Percentiles rank a stretch among this genome's conserved stretches.
These are phyloP conservation scores for Momotus momota DNA, from an alignment of 2,797 vertebrate species.

Conservation along the genomic window DNA sequence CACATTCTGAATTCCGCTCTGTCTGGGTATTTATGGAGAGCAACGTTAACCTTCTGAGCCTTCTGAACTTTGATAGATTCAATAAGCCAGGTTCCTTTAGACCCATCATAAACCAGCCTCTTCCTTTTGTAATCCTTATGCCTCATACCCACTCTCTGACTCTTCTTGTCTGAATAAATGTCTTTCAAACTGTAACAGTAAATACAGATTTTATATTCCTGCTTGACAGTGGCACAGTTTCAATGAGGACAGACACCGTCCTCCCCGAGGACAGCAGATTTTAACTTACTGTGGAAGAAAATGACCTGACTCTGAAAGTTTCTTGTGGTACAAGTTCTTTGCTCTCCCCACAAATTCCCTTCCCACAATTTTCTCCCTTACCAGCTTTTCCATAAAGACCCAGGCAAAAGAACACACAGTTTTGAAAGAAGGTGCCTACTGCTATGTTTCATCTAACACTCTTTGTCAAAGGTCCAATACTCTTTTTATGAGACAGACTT, in stretches of 20 bases:
- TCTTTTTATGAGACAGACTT: neutral
- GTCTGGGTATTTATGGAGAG: neutral
- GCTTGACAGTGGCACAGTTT: neutral
- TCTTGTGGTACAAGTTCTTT: neutral
- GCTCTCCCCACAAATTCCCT: neutral
- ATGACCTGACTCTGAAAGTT: neutral
- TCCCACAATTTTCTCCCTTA: accelerated
- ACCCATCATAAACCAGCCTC: neutral
- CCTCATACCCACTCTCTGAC: neutral
- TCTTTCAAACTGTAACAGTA: neutral
- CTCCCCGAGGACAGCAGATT: neutral
- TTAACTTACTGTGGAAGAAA: neutral
- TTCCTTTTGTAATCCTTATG: neutral
- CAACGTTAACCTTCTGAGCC: neutral
- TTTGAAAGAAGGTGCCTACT: neutral
- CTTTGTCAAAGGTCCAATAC: neutral
- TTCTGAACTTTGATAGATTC: neutral
- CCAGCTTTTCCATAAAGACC: neutral
- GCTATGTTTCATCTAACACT: neutral
- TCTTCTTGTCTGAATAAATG: neutral
- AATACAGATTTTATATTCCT: neutral
- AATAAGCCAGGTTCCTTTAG: neutral
- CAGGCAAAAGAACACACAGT: neutral
- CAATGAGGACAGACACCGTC: no score
- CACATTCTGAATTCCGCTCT: neutral